Percentiles rank a stretch among this genome's conserved stretches.
These are phyloP conservation scores for Lutjanus erythropterus DNA, from an alignment of 2,113 vertebrate genomes.

Conservation along the genomic window DNA sequence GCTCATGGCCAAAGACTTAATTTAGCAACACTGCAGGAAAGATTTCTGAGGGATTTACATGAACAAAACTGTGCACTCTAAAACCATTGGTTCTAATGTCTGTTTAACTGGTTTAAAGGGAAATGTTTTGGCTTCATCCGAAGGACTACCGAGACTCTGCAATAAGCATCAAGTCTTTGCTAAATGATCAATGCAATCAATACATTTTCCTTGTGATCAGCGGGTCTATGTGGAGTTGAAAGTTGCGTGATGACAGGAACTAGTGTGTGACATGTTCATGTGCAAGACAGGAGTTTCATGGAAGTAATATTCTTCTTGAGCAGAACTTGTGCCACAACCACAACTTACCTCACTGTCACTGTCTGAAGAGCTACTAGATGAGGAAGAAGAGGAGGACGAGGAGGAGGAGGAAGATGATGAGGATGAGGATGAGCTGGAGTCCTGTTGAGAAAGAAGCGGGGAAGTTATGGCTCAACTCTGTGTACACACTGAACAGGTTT, in stretches of 20 bases:
- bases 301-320: not conserved
- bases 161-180: not conserved
- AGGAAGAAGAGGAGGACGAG: slow-evolving; percentile 60
- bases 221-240: not conserved
- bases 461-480: slow-evolving; percentile 8
- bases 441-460: slow-evolving; percentile 44
- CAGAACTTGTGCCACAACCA: not conserved
- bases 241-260: slow-evolving; percentile 1
- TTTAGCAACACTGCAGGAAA: slow-evolving; percentile 17
- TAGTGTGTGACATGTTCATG: slow-evolving; percentile 10
- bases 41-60: slow-evolving; percentile 29
- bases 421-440: slow-evolving; percentile 58
- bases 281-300: not conserved
- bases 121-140: not conserved
- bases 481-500: not conserved
- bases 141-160: not conserved
- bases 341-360: slow-evolving; percentile 75
- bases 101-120: not conserved
- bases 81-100: not conserved
- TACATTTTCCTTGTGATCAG: not conserved
- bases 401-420: slow-evolving; percentile 44
- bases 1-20: slow-evolving; percentile 1
- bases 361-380: slow-evolving; percentile 75
- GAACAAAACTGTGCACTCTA: slow-evolving; percentile 14
- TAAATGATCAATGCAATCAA: not conserved